phyloP scores from a whole-genome alignment of 2,113 vertebrate genomes.

The Chionodraco myersi region DNA sequence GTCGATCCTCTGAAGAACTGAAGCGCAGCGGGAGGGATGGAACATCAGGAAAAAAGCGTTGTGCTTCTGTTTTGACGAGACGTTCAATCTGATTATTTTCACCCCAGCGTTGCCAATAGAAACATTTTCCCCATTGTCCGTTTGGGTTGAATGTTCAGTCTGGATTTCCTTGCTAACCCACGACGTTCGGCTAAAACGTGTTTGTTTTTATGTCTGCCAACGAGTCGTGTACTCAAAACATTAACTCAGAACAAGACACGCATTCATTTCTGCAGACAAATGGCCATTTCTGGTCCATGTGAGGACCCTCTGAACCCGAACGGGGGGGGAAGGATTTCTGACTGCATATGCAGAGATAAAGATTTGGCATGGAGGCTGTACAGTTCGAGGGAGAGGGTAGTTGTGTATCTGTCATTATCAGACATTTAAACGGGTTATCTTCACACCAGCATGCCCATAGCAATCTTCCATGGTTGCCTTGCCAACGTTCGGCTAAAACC shows the following conservation, averaged over 20 bases:
- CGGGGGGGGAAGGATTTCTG: too few relatives aligned
- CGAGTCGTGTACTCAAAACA: not conserved
- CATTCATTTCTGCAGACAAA: too few relatives aligned
- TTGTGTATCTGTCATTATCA: not conserved
- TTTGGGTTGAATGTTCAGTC: slow-evolving; percentile 2
- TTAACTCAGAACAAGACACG: not conserved
- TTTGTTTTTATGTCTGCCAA: not conserved
- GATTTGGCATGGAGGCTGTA: not conserved
- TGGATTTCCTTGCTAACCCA: not conserved
- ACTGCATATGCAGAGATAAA: not conserved
- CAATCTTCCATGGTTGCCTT: not conserved
- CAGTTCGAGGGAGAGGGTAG: not conserved
- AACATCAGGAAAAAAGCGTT: too few relatives aligned
- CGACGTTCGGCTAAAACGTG: too few relatives aligned
- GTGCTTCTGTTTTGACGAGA: not conserved
- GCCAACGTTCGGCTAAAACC: too few relatives aligned
- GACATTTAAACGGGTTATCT: not conserved
- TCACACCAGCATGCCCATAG: not conserved
- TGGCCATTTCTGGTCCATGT: too few relatives aligned
- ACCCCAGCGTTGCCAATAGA: not conserved
- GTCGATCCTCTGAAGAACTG: too few relatives aligned
- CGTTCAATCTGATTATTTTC: not conserved
- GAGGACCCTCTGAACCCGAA: too few relatives aligned
- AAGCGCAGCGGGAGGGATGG: too few relatives aligned
- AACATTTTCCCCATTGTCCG: not conserved